Conservation (phyloP, 2,888 invertebrate species). For the Norana najaformis region DNA sequence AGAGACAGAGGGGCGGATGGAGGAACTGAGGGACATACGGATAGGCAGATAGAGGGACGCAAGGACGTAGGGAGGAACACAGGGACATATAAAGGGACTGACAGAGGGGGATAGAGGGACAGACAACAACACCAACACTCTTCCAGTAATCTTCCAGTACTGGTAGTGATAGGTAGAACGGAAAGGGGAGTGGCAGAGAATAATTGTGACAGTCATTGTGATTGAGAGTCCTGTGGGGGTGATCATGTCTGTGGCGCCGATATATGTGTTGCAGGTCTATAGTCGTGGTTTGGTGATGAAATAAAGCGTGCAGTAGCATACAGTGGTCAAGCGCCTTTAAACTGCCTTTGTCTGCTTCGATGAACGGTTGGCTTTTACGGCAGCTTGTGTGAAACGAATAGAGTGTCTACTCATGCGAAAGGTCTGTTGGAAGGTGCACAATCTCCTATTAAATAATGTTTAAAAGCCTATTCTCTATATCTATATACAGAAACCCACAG, state of each 20-base stretch:
- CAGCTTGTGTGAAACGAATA: background rate
- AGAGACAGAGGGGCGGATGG: background rate
- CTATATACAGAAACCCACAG: background rate
- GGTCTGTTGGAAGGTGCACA: background rate
- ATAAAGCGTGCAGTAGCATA: background rate
- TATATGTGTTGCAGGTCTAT: too few species aligned
- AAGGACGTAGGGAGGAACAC: background rate
- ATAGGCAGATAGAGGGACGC: background rate
- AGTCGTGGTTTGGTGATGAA: background rate
- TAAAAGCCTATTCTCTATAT: background rate
- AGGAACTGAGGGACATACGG: background rate
- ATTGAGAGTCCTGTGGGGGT: background rate
- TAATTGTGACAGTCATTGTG: background rate
- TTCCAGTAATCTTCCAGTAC: background rate
- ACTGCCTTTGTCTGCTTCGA: background rate
- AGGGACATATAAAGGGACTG: background rate
- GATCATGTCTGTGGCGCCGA: background rate
- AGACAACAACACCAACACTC: background rate
- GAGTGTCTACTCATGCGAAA: background rate
- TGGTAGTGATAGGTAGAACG: background rate
- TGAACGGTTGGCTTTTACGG: background rate
- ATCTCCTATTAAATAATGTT: background rate
- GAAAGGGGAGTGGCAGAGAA: background rate
- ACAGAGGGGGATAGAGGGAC: background rate
- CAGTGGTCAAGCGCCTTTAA: too few species aligned